Evolutionary conservation across 2,113 vertebrate species (phyloP), one percentile per base, ranked within the genome.

Genomic region (Oncorhynchus mykiss): DNA sequence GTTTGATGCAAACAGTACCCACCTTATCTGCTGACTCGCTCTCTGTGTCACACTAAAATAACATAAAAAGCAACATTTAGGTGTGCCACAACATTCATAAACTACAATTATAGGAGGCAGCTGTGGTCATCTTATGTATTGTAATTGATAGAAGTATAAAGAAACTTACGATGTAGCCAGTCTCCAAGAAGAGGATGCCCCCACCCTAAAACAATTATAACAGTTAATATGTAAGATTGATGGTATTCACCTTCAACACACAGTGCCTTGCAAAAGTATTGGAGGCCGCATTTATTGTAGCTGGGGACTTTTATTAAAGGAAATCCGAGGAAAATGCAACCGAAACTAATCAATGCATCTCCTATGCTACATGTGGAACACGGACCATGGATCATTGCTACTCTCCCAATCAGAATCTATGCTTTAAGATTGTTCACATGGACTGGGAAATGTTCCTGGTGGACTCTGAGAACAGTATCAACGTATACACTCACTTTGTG

Each of bases 11-110:
- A 76, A 25, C 2, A 70, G n/a, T 20, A 91, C 93, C 87, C 87
- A 97, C 96, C 95, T 95, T 96, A 88, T 96, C 95, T 78, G 94
- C 95, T 9, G 94, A 93, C 73, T 96, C 96, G 66, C 95, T 97
- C 87, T 97, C 96, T 3, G 95, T 94, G 86, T 97, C 96, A 90
- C 96, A 96, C 96, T 97, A 85, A 82, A 87, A 88, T 67, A 84
- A 54, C 79, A 80, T 0, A 89, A 80, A 67, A 89, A 81, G 83
- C 68, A 86, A 31, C 9, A 45, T 45, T 45, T 82, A 67, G 6
- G 20, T 3, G 3, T 22, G 6, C 7, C n/a, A 13, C 48, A 31
- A 14, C 11, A 29, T 24, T 16, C 20, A 75, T 9, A 70, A 34
- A 76, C 39, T 39, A 39, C 39, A 45, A 16, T 20, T 11, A 45